Base-by-base conservation (phyloP, 1,140 invertebrate genomes). In the Cydia pomonella region DNA sequence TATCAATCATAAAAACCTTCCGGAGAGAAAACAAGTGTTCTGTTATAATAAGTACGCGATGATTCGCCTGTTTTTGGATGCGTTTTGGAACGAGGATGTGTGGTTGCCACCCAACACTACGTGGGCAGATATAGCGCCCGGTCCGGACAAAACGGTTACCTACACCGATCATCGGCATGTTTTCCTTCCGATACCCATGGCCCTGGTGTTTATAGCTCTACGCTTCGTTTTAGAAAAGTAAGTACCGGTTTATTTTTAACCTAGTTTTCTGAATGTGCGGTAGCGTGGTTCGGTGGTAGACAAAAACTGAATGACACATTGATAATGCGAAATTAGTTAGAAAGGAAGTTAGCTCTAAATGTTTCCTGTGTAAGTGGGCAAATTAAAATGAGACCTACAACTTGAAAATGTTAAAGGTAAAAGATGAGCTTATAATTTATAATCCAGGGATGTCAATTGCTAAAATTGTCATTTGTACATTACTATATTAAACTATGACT, bases 101-200 rank as follows among this genome's bases (percentile, higher is more conserved):
- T 98, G 97, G 97, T 94, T 98, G 82, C 97, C 97, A 76, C 97
- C 97, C 75, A 98, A 98, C 90, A 96, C 95, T 79, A 97, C 96
- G 81, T 98, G 98, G 97, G 94, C 94, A 47, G 96, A 98, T 85
- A 95, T 98, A 73, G 94, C 95, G 82, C 96, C 97, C 29, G 97
- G 95, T 77, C 95, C 96, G 62, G 96, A 95, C 82, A 94, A 96
- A 79, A 94, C 95, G 84, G 95, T 97, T 78, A 94, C 95, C 76
- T 97, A 97, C 93, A 95, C 97, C 25, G 95, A 98, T 89, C 96
- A 97, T 88, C 95, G 94, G 84, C 97, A 99, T 94, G 93, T 99
- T 80, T 94, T 96, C 81, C 96, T 95, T 91, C 96, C 97, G 44
- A 92, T 98, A 86, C 96, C 96, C 53, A 95, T 98, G 94, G 97